phyloP scores from a whole-genome alignment of 35 echinoderm and acorn worm species.

The Eucidaris tribuloides region DNA sequence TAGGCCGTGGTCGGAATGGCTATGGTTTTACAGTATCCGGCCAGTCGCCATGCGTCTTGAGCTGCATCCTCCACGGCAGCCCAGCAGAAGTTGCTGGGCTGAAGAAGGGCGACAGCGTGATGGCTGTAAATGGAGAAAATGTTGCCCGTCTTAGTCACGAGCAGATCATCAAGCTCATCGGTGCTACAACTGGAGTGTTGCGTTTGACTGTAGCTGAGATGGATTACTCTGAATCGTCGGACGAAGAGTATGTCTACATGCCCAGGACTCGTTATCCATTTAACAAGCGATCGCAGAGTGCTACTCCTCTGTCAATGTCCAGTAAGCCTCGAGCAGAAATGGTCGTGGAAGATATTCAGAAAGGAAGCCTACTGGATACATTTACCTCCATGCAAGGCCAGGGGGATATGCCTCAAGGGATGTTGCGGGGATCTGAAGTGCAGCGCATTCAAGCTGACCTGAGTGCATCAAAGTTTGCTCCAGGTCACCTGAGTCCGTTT shows the following conservation, averaged over 20 bases:
- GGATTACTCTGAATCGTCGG: constrained; percentile 69
- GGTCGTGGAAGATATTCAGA: constrained; percentile 65
- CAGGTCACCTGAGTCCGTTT: constrained; percentile 91
- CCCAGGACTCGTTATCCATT: constrained; percentile 39
- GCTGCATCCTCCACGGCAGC: constrained; percentile 83
- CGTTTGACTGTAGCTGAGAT: constrained; percentile 87
- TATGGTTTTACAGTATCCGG: constrained; percentile 95
- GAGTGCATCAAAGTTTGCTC: constrained; percentile 68
- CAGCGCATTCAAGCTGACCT: constrained; percentile 9
- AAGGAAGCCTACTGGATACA: constrained; percentile 48
- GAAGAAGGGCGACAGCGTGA: constrained; percentile 79
- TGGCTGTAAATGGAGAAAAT: constrained; percentile 96
- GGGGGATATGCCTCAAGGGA: background rate
- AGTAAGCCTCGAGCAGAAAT: constrained; percentile 45
- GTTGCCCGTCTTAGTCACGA: constrained; percentile 85
- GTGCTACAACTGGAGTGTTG: constrained; percentile 70
- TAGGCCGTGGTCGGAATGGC: constrained; percentile 80
- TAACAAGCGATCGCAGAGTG: constrained; percentile 50
- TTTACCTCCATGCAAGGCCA: constrained; percentile 1
- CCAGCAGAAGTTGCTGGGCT: constrained; percentile 85
- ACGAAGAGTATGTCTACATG: constrained; percentile 72
- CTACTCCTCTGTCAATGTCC: constrained; percentile 43
- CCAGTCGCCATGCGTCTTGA: constrained; percentile 84
- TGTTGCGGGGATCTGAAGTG: constrained; percentile 1
- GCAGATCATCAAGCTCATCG: constrained; percentile 95